Evolutionary conservation across 2,888 invertebrate species (phyloP).

Genomic region (Coremacera marginata): DNA sequence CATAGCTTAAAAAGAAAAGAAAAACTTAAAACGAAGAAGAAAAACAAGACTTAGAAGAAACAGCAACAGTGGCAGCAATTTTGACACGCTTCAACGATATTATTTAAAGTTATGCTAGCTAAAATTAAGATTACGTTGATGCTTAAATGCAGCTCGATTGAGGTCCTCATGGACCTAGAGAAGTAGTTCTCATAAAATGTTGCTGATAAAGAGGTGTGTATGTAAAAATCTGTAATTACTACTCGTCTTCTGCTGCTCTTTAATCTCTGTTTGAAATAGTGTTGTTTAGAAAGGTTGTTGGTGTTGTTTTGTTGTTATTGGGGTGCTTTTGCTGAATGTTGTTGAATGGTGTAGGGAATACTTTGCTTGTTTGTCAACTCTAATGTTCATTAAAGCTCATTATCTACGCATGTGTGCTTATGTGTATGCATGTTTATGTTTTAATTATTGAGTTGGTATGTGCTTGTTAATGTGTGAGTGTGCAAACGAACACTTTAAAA

Average conservation of each 20-base stretch:
- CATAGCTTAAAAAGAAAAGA: too few relatives aligned
- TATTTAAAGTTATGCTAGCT: background rate
- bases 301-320: background rate
- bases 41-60: too few relatives aligned
- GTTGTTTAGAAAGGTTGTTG: background rate
- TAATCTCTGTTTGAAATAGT: background rate
- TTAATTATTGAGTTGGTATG: too few relatives aligned
- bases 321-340: background rate
- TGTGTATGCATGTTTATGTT: too few relatives aligned
- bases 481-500: background rate
- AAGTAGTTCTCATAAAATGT: background rate
- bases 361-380: too few relatives aligned
- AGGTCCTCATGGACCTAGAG: background rate
- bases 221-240: too few relatives aligned
- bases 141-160: background rate
- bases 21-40: too few relatives aligned
- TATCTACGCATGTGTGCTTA: too few relatives aligned
- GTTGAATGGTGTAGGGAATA: too few relatives aligned
- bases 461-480: background rate
- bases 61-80: background rate
- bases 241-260: background rate
- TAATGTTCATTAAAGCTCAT: too few relatives aligned
- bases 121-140: conserved; percentile 11
- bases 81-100: conserved; percentile 18
- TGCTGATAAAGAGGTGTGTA: background rate